Evolutionary conservation across 2,888 invertebrate genomes (phyloP).

Genomic region (Parochlus steinenii): DNA sequence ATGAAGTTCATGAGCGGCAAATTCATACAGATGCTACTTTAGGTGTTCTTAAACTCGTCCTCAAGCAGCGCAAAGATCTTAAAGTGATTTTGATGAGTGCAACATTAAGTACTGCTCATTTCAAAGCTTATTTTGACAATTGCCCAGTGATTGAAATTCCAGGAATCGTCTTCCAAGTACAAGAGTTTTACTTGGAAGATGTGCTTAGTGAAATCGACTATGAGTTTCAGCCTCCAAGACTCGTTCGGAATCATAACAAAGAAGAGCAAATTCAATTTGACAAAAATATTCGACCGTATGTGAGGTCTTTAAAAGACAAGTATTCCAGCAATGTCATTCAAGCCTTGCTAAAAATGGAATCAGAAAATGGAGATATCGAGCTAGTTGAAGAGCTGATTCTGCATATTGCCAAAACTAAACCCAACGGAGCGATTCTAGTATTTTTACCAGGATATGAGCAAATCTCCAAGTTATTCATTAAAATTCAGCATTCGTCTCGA

Average conservation of each 20-base stretch:
- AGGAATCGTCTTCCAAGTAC: constrained; percentile 73
- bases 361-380: constrained; percentile 50
- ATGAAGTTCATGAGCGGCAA: constrained; percentile 88
- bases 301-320: constrained; percentile 31
- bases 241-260: constrained; percentile 3
- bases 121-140: constrained; percentile 55
- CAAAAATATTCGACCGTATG: constrained; percentile 30
- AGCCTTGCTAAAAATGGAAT: constrained; percentile 42
- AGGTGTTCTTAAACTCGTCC: constrained; percentile 53
- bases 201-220: constrained; percentile 38
- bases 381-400: constrained; percentile 49
- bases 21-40: constrained; percentile 71
- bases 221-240: constrained; percentile 22
- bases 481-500: constrained; percentile 30
- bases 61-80: constrained; percentile 46
- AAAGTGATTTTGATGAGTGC: constrained; percentile 91
- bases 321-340: constrained; percentile 41
- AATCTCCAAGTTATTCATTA: constrained; percentile 43
- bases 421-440: constrained; percentile 67
- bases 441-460: constrained; percentile 69
- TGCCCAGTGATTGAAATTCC: constrained; percentile 67
- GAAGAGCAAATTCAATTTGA: constrained; percentile 19
- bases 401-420: constrained; percentile 43
- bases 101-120: constrained; percentile 69
- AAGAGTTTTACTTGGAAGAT: constrained; percentile 68